phyloP scores from a whole-genome alignment of 2,888 invertebrate species.

The Meiosimyza platycephala region DNA sequence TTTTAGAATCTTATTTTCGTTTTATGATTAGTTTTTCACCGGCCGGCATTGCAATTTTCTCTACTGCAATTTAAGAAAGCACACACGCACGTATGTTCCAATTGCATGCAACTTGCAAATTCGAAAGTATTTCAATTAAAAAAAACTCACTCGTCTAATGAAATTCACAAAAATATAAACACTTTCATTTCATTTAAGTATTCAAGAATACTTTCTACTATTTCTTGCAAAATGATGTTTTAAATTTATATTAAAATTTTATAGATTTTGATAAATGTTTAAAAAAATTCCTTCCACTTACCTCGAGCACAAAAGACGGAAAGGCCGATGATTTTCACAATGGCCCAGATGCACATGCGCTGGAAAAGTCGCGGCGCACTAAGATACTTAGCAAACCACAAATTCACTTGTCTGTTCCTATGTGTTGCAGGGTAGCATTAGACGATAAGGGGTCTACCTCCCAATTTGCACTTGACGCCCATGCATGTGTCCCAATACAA shows the following conservation, averaged over 20 bases:
- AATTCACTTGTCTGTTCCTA: not conserved
- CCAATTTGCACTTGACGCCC: constrained; percentile 19
- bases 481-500: constrained; percentile 8
- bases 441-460: not conserved
- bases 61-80: constrained; percentile 17
- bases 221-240: constrained; percentile 49
- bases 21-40: constrained; percentile 34
- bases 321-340: constrained; percentile 63
- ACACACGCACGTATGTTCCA: constrained; percentile 24
- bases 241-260: constrained; percentile 49
- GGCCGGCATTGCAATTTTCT: constrained; percentile 43
- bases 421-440: constrained; percentile 9
- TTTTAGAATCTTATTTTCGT: not conserved
- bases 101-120: constrained; percentile 37
- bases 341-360: constrained; percentile 60
- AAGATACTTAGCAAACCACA: constrained; percentile 38
- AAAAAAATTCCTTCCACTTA: constrained; percentile 64
- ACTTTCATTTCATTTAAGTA: constrained; percentile 37
- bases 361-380: constrained; percentile 48
- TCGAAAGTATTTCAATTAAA: constrained; percentile 2
- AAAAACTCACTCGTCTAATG: constrained; percentile 12
- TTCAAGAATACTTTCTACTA: constrained; percentile 28
- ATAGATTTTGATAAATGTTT: constrained; percentile 55
- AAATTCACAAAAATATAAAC: constrained; percentile 38
- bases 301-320: constrained; percentile 67